Evolutionary conservation across 2,888 invertebrate species (phyloP).

Genomic region (Harmothoe impar): DNA sequence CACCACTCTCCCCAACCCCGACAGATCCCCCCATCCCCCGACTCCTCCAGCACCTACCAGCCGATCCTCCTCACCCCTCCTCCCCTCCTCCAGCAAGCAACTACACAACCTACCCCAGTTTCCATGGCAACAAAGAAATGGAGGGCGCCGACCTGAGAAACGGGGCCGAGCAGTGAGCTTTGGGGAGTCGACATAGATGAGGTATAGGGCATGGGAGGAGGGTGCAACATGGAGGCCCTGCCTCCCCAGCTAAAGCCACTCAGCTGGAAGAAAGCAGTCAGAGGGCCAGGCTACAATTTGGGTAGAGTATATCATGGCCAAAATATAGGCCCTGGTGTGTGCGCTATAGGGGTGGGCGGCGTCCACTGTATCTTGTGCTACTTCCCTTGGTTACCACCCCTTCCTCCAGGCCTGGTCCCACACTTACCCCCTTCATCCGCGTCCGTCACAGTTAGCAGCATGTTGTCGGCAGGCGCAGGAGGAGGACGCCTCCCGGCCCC

Average conservation of each 20-base stretch:
- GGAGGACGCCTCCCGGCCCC: conserved; percentile 1
- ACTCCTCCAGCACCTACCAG: background rate
- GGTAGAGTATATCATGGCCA: no score
- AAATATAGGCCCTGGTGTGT: no score
- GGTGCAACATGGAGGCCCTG: no score
- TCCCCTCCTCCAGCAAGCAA: background rate
- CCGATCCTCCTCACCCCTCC: background rate
- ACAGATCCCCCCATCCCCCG: background rate
- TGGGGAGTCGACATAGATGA: no score
- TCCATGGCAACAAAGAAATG: conserved; percentile 59
- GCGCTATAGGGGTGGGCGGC: background rate
- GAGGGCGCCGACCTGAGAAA: background rate
- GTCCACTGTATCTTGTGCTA: no score
- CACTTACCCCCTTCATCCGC: conserved; percentile 53
- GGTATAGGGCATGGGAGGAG: no score
- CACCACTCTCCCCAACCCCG: background rate
- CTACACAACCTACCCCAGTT: conserved; percentile 37
- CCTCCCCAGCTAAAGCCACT: no score
- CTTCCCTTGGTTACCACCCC: background rate
- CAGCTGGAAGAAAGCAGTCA: background rate
- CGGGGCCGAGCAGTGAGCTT: background rate
- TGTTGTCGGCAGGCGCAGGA: background rate
- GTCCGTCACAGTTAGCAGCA: conserved; percentile 55
- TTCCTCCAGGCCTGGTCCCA: no score
- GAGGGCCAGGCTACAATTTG: background rate